Conservation (phyloP, 2,888 invertebrate genomes). For the Allophyes oxyacanthae region DNA sequence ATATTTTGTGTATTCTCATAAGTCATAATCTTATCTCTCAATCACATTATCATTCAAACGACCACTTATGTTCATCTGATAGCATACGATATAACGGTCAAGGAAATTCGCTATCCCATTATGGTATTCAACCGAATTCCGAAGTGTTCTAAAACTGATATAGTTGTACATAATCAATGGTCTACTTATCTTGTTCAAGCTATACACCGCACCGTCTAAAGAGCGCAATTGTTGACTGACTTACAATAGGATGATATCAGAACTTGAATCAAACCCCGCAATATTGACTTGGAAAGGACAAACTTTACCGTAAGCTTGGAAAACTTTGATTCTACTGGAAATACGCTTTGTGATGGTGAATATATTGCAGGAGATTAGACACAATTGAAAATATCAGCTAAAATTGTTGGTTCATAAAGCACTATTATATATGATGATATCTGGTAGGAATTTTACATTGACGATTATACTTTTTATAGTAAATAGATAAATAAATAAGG, state of each 20-base stretch:
- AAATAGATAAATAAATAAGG: conserved; percentile 29
- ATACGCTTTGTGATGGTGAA: conserved; percentile 6
- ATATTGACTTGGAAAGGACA: conserved; percentile 11
- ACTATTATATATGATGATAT: too few relatives aligned
- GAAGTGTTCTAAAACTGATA: conserved; percentile 8
- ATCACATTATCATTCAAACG: conserved; percentile 46
- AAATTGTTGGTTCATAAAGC: conserved; percentile 16
- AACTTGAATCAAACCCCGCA: conserved; percentile 27
- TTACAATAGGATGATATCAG: conserved; percentile 31
- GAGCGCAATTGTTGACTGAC: neutral
- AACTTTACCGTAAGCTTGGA: conserved; percentile 13
- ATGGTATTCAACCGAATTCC: conserved; percentile 14
- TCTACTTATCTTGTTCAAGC: conserved; percentile 8
- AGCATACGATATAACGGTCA: conserved; percentile 27
- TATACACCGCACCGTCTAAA: too few relatives aligned
- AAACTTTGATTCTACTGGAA: conserved; percentile 8
- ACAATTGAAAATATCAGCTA: conserved; percentile 2
- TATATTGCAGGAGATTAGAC: conserved; percentile 5
- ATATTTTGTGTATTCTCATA: conserved; percentile 24
- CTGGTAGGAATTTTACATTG: conserved; percentile 28
- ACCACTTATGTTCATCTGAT: conserved; percentile 23
- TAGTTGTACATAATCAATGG: neutral
- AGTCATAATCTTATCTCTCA: conserved; percentile 40
- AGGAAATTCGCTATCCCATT: conserved; percentile 16
- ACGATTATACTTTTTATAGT: conserved; percentile 14